Evolutionary conservation across 2,888 invertebrate species (phyloP), one percentile per base, ranked within the genome.

Genomic region (Lymantria dispar): DNA sequence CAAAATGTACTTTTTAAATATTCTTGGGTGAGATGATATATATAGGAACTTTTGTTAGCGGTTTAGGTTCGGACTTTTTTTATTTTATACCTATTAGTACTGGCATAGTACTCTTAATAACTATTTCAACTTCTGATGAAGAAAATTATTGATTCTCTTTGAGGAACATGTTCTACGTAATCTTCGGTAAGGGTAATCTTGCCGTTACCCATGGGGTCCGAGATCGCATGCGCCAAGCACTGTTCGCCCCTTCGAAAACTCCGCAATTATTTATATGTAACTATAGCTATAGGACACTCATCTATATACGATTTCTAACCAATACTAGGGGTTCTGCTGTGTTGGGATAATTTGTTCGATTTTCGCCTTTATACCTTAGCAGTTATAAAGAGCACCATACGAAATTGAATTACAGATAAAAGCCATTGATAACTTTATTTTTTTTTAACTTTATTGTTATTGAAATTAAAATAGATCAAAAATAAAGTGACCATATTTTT

Each of bases 151-250:
- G 73, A 74, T 73, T 72, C 41, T 54, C 50, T 50, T 51, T 33
- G 45, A 62, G 66, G 62, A 62, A 54, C 54, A 62, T 55, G 48
- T 65, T 61, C 64, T 75, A 72, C 61, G 67, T 75, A 72, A 74
- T 70, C 65, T 63, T 51, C 39, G 56, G 56, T 52, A 57, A 65
- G 30, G 65, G 73, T 68, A 72, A 70, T 71, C 70, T 67, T 64
- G 58, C 57, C 50, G 61, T 48, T 64, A 62, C 62, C 64, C 70
- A 51, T 61, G 59, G 49, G 56, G 51, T 52, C 55, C 62, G 56
- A 70, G 60, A 66, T 65, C 76, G 76, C 76, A 76, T 76, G 75
- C 75, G 75, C 75, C 68, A 65, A 67, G 58, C 64, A 43, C 50
- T 59, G 56, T 52, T 60, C 54, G 58, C 56, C 73, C 76, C 76